Base-by-base conservation (phyloP, 1,140 invertebrate genomes). In the Temnothorax nylanderi region DNA sequence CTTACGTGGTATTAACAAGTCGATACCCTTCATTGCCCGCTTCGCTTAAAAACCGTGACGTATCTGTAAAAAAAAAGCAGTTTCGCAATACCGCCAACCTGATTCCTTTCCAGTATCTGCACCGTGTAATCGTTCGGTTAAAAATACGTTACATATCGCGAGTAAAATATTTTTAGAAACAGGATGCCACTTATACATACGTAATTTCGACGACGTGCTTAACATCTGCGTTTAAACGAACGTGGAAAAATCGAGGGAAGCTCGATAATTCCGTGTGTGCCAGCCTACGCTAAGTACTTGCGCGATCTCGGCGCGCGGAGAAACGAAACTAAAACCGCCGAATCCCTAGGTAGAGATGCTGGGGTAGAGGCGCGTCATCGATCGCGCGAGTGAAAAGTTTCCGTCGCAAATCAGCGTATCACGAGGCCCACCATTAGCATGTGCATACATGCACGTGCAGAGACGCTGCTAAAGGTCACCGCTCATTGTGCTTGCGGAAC, bases 401-500 rank as follows among this genome's bases (percentile, higher is more conserved):
- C 64, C 47, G 32, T 44, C 44, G 47, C 32, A 56, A 78, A 32
- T 78, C 58, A 26, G 2, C 56, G 6, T 7, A 18, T 18, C 18
- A 41, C 58, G 41, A 44, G 13, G 13, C 3, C 58, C 41, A 82
- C 60, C 41, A 82, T 82, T 58, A 72, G 54, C 67, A 77, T 54
- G 62, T 47, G 60, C 49, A 72, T n/a, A 16, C 64, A 60, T 54
- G n/a, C 62, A 44, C n/a, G 21, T 60, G 37, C 37, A 54, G 37
- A 41, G 2, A 78, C 65, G 21, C 41, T 44, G 69, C 64, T 26
- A 81, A 89, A 92, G 91, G 91, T 92, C 91, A 90, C 85, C 85
- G 90, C 87, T 88, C 90, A 91, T 91, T 87, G 88, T 85, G 87
- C 85, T 91, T 82, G 88, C 89, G 91, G 90, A 92, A 91, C 88